Evolutionary conservation across 2,888 invertebrate genomes (phyloP).

Genomic region (Dicyrtomina minuta): DNA sequence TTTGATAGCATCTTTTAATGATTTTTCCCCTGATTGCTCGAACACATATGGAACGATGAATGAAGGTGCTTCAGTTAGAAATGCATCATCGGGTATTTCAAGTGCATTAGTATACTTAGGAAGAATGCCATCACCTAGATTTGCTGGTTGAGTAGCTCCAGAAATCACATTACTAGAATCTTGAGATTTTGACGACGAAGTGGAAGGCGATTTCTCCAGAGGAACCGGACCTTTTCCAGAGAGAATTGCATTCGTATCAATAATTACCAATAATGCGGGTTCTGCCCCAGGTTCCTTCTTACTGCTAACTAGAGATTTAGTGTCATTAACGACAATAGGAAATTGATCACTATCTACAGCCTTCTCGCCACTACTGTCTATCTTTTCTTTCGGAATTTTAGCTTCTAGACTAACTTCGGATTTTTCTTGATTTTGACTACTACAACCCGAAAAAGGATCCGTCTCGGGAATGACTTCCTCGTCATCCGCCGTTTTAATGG

Average conservation of each 20-base stretch:
- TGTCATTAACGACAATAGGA: constrained; percentile 69
- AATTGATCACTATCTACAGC: constrained; percentile 56
- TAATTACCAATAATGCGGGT: constrained; percentile 74
- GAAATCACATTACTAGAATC: background rate
- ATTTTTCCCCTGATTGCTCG: constrained; percentile 80
- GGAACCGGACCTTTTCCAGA: constrained; percentile 66
- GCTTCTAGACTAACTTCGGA: background rate
- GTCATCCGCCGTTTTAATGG: constrained; percentile 33
- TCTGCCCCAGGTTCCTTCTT: constrained; percentile 65
- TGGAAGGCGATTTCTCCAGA: constrained; percentile 51
- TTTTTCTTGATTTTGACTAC: background rate
- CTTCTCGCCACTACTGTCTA: constrained; percentile 56
- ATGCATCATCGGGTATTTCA: constrained; percentile 81
- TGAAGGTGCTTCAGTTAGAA: constrained; percentile 87
- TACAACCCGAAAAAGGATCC: constrained; percentile 33
- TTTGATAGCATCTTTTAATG: constrained; percentile 61
- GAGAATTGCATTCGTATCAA: constrained; percentile 73
- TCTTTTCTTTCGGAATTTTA: constrained; percentile 32
- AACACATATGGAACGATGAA: constrained; percentile 92
- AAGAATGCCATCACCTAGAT: background rate
- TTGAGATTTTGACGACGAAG: background rate
- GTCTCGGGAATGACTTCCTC: constrained; percentile 39
- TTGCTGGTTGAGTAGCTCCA: background rate
- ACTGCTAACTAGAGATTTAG: constrained; percentile 61
- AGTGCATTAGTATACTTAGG: constrained; percentile 59